These are phyloP conservation scores for Prinia subflava DNA, from an alignment of 2,113 vertebrate genomes.

Conservation along the genomic window DNA sequence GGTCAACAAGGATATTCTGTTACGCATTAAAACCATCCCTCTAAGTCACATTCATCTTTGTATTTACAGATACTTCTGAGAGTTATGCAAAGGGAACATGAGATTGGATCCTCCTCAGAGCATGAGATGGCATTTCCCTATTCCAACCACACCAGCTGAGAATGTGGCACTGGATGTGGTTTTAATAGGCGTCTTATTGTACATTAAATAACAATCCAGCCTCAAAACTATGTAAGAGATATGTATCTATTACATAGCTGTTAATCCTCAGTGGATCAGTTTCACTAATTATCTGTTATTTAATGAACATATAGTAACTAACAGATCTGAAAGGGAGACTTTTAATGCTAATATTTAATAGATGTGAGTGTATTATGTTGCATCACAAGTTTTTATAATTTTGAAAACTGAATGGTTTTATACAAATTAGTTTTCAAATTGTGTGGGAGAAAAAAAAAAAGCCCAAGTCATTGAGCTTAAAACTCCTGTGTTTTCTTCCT, in stretches of 20 bases:
- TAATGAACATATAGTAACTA: constrained; percentile 57
- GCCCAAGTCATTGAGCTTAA: not conserved
- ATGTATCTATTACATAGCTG: constrained; percentile 38
- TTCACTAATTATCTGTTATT: constrained; percentile 47
- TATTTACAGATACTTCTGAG: not conserved
- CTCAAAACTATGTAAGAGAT: constrained; percentile 20
- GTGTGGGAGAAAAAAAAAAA: no score
- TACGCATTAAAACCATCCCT: not conserved
- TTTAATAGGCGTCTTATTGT: constrained; percentile 33
- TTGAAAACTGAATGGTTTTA: not conserved
- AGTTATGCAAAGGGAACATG: not conserved
- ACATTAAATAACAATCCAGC: constrained; percentile 23
- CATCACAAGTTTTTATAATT: not conserved
- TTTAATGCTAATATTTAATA: constrained; percentile 18
- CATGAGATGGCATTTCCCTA: not conserved
- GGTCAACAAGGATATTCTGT: not conserved
- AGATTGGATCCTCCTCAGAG: not conserved
- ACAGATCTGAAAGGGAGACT: constrained; percentile 16
- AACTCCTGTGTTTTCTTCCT: not conserved
- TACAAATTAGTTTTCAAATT: not conserved
- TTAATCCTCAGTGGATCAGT: constrained; percentile 29
- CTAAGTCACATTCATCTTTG: not conserved
- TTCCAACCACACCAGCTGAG: not conserved
- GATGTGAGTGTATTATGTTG: not conserved
- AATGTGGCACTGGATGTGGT: not conserved